Base-by-base conservation (phyloP, 2,888 invertebrate genomes). In the Mythimna loreyi region DNA sequence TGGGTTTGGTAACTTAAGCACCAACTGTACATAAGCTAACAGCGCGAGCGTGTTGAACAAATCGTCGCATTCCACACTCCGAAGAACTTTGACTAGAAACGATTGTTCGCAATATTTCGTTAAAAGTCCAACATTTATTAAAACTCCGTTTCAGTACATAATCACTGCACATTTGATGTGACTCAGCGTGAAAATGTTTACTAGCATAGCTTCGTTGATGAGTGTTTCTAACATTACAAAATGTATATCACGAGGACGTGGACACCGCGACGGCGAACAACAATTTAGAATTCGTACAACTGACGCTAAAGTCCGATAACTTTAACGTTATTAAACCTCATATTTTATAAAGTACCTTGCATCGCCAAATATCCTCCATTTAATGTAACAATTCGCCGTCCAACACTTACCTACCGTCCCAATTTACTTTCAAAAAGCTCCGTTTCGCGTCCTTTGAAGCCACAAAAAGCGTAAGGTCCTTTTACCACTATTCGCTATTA, bases 121-220 rank as follows among this genome's bases (percentile, higher is more conserved):
- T 23, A 4, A 16, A 33, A 47, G 21, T 57, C 19, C 43, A 23
- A 21, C 13, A 28, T 40, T 53, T 23, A 30, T n/a, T 25, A 11
- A 28, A 53, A 64, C 58, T 28, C 45, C 9, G 11, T 61, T 50
- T 28, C 43, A 64, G 53, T 21, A 63, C 58, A 60, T 2, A 33
- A 50, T 67, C 30, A 57, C 16, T 64, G 64, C 49, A 65, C 59
- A 60, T 70, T 57, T 30, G 52, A 73, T 67, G 57, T 67, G 68
- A 57, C 67, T 52, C n/a, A 13, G 43, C 23, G 45, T 52, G 67
- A 67, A 52, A 57, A 75, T 52, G 55, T 25, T 68, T 56, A 57
- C 73, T 79, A 83, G 68, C 67, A 72, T 69, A 81, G 47, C 73
- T 83, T 86, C 79, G 83, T 78, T 84, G 81, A 80, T 65, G 59